Evolutionary conservation across 2,797 vertebrate genomes (phyloP), one percentile per base, ranked within the genome.

Genomic region (Oreochromis mossambicus): DNA sequence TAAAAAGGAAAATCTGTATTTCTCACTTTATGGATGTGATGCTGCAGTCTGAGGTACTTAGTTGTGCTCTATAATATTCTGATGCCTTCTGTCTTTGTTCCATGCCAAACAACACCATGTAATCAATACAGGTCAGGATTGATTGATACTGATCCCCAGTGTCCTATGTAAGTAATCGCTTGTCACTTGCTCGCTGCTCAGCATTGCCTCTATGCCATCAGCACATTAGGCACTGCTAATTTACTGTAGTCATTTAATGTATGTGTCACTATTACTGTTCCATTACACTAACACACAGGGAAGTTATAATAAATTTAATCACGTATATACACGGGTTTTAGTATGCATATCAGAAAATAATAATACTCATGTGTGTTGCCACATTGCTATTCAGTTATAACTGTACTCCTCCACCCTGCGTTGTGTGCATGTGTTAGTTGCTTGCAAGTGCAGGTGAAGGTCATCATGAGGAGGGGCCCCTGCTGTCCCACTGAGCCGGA

Each of bases 361-460:
- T 8, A 24, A 14, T 26, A 15, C 24, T 70, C 29, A 24, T 51
- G 10, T 34, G 41, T 75, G 66, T 43, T 70, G 76, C 73, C 34
- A 9, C 29, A 38, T 46, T 32, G 32, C 12, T 85, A 81, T 78
- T 79, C 41, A 36, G 50, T 77, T 43, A 48, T 43, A 2, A 15
- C 13, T 29, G 21, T 75, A 29, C 70, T 68, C 76, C 21, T 66
- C 70, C 58, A 77, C 29, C 5, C 29, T 61, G 76, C 52, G 10
- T 76, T 76, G n/a, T 29, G 8, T 81, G 24, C 75, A 68, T 43
- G 79, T 82, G 87, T 56, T 80, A 83, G 78, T 14, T 48, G 76
- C 83, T 52, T 77, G 79, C 83, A 84, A 88, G 90, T 88, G 54
- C 87, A 87, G 90, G 89, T 94, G 93, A 94, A 94, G 92, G 95